phyloP scores from a whole-genome alignment of 2,888 invertebrate genomes.

The Volucella inflata region DNA sequence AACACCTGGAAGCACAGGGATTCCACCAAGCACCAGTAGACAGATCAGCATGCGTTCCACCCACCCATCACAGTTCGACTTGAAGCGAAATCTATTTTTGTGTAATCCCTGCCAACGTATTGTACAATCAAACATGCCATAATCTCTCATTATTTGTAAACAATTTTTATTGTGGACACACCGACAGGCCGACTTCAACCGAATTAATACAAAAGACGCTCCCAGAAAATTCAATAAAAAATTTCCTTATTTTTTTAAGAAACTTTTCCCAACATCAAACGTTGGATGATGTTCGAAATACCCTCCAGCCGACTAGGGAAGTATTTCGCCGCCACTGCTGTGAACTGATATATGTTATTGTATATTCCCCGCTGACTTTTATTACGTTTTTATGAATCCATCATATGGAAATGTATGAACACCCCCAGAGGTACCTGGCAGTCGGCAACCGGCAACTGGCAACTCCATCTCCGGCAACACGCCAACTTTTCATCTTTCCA shows the following conservation, averaged over 20 bases:
- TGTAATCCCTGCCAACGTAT: slow-evolving; percentile 7
- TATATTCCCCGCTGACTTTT: slow-evolving; percentile 49
- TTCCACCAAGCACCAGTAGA: background rate
- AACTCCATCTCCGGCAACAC: slow-evolving; percentile 2
- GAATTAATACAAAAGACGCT: slow-evolving; percentile 9
- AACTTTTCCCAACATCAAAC: slow-evolving; percentile 24
- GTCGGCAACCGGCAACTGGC: background rate
- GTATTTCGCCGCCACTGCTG: slow-evolving; percentile 7
- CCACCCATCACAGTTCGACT: background rate
- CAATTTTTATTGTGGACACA: slow-evolving; percentile 39
- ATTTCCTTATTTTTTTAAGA: background rate
- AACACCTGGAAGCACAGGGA: background rate
- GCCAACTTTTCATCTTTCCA: background rate
- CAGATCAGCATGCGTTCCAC: background rate
- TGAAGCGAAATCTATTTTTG: slow-evolving; percentile 9
- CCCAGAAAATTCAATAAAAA: slow-evolving; percentile 22
- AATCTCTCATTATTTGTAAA: slow-evolving; percentile 45
- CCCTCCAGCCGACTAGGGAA: slow-evolving; percentile 6
- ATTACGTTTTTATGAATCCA: slow-evolving; percentile 60
- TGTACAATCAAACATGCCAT: slow-evolving; percentile 38
- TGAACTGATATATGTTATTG: slow-evolving; percentile 3
- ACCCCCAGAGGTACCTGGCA: background rate
- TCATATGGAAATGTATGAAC: slow-evolving; percentile 38
- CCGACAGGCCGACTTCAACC: background rate
- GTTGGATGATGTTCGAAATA: background rate